These are phyloP conservation scores for Epinephelus lanceolatus DNA, from an alignment of 2,113 vertebrate genomes.

Conservation along the genomic window DNA sequence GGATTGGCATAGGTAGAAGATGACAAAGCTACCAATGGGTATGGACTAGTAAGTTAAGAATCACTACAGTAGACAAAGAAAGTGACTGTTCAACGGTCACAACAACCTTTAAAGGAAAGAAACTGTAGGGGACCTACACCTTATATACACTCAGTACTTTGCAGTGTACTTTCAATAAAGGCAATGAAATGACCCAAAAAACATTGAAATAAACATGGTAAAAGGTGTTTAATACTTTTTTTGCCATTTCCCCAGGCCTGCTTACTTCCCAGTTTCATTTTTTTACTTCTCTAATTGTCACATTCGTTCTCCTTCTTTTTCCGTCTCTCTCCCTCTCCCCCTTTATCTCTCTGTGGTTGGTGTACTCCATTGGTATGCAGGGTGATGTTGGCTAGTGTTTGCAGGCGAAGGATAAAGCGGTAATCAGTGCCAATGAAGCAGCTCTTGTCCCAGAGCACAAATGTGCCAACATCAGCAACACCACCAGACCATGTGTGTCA, in stretches of 20 bases:
- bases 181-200: too few relatives aligned
- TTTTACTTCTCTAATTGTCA: background rate
- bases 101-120: background rate
- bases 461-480: slow-evolving; percentile 84
- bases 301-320: background rate
- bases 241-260: background rate
- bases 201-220: background rate
- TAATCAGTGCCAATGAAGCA: slow-evolving; percentile 82
- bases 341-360: slow-evolving; percentile 39
- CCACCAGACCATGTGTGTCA: slow-evolving; percentile 56
- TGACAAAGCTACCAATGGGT: too few relatives aligned
- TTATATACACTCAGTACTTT: too few relatives aligned
- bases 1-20: too few relatives aligned
- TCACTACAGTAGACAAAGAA: background rate
- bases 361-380: slow-evolving; percentile 79
- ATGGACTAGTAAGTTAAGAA: too few relatives aligned
- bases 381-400: slow-evolving; percentile 68
- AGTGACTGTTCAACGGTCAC: background rate
- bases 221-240: background rate
- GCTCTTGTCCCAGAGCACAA: slow-evolving; percentile 79
- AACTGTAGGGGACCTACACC: too few relatives aligned
- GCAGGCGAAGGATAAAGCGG: slow-evolving; percentile 75
- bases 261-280: background rate
- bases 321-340: background rate
- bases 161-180: too few relatives aligned